phyloP scores from a whole-genome alignment of 1,140 invertebrate species.

The Globodera ellingtonae region DNA sequence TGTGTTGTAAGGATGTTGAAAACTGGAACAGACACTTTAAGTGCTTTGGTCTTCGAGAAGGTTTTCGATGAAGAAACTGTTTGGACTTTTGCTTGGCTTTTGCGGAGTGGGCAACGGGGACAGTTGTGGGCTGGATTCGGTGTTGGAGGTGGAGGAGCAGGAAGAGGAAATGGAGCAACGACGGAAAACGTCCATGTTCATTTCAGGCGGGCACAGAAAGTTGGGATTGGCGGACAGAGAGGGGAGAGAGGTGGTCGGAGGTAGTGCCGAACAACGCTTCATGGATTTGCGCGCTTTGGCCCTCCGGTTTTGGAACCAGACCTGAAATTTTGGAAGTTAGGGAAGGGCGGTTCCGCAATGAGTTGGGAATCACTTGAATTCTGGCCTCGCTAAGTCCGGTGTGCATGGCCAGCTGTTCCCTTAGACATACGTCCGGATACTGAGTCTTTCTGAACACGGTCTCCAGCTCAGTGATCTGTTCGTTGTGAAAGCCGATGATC shows the following conservation, averaged over 20 bases:
- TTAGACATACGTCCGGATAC: slow-evolving; percentile 35
- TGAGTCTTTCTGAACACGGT: slow-evolving; percentile 32
- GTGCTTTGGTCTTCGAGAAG: slow-evolving; percentile 22
- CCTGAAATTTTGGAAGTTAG: slow-evolving; percentile 4
- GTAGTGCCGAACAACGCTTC: slow-evolving; percentile 10
- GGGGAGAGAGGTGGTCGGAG: not conserved
- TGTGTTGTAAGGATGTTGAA: not conserved
- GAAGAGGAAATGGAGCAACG: slow-evolving; percentile 34
- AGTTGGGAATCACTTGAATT: slow-evolving; percentile 28
- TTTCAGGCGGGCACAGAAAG: slow-evolving; percentile 31
- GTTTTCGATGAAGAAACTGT: slow-evolving; percentile 27
- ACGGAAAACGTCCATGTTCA: slow-evolving; percentile 6
- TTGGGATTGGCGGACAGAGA: slow-evolving; percentile 25
- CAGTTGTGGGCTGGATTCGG: slow-evolving; percentile 34
- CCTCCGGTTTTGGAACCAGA: slow-evolving; percentile 42
- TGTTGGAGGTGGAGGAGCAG: slow-evolving; percentile 29
- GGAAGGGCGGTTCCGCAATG: slow-evolving; percentile 18
- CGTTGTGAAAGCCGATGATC: not conserved
- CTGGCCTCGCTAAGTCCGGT: slow-evolving; percentile 35
- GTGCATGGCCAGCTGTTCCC: slow-evolving; percentile 27
- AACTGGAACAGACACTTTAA: not conserved
- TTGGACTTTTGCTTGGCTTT: slow-evolving; percentile 7
- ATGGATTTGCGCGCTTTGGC: slow-evolving; percentile 30
- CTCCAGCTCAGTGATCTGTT: slow-evolving; percentile 30
- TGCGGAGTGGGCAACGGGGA: slow-evolving; percentile 26